Conservation (phyloP, 2,888 invertebrate species). For the Ophion slaviceki region DNA sequence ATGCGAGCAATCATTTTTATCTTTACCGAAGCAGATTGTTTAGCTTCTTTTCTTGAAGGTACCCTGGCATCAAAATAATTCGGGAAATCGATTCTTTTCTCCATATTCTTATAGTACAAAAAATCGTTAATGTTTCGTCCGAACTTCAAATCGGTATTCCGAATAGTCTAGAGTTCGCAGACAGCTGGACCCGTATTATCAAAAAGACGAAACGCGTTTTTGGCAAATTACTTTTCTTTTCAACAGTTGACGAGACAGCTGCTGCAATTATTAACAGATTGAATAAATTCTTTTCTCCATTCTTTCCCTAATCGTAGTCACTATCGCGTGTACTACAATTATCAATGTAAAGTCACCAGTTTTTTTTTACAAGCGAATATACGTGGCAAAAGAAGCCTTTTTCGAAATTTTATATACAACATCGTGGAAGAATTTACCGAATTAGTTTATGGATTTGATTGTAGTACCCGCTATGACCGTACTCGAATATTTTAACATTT, state of each 20-base stretch:
- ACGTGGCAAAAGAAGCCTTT: background rate
- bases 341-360: background rate
- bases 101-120: background rate
- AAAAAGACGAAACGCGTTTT: background rate
- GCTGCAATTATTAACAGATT: background rate
- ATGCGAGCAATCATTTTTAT: background rate
- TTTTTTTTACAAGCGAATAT: background rate
- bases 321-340: background rate
- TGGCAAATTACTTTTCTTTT: background rate
- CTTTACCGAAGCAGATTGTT: background rate
- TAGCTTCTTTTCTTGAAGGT: background rate
- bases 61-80: background rate
- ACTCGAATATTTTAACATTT: background rate
- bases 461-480: background rate
- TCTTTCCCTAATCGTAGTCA: background rate
- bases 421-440: background rate
- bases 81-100: background rate
- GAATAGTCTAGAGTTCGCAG: no score
- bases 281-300: background rate
- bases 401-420: background rate
- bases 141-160: no score
- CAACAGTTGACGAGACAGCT: background rate
- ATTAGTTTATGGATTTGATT: background rate
- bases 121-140: background rate
- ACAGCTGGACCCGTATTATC: background rate